A percentile compares a stretch with the other conserved stretches of the same genome.
phyloP scores from a whole-genome alignment of 2,888 invertebrate genomes.

The Acleris sparsana region DNA sequence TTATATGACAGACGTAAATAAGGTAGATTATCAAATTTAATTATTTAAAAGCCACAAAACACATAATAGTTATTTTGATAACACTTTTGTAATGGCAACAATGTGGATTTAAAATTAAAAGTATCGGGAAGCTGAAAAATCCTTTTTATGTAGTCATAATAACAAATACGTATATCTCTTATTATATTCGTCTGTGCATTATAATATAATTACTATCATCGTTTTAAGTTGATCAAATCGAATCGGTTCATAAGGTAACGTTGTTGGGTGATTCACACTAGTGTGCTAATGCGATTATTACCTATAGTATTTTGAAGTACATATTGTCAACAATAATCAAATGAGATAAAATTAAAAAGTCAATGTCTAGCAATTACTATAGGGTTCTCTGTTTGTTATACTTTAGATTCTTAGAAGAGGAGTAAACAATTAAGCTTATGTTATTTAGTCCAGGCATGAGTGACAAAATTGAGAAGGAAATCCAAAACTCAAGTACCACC shows the following conservation, averaged over 20 bases:
- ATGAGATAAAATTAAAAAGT: background rate
- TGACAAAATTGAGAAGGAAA: constrained; percentile 53
- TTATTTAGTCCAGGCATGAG: constrained; percentile 51
- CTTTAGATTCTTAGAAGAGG: constrained; percentile 10
- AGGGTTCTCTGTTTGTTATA: constrained; percentile 2
- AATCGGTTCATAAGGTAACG: constrained; percentile 1
- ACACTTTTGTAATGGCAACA: too few relatives aligned
- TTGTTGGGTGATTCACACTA: background rate
- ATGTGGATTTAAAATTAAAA: too few relatives aligned
- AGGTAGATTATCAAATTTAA: too few relatives aligned
- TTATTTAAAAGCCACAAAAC: too few relatives aligned
- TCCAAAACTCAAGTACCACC: constrained; percentile 51
- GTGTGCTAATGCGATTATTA: constrained; percentile 1
- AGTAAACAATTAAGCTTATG: background rate
- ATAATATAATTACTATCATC: too few relatives aligned
- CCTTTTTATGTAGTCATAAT: too few relatives aligned
- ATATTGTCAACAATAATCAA: background rate
- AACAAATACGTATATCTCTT: too few relatives aligned
- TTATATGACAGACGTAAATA: too few relatives aligned
- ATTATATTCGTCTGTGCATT: too few relatives aligned
- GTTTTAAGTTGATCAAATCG: background rate
- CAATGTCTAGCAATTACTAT: background rate
- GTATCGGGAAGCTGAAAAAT: too few relatives aligned
- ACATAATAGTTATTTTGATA: too few relatives aligned
- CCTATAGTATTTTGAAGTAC: background rate